Percentiles rank a stretch among this genome's conserved stretches.
Evolutionary conservation across 2,797 vertebrate species (phyloP).

Genomic region (Chromobotia macracanthus): DNA sequence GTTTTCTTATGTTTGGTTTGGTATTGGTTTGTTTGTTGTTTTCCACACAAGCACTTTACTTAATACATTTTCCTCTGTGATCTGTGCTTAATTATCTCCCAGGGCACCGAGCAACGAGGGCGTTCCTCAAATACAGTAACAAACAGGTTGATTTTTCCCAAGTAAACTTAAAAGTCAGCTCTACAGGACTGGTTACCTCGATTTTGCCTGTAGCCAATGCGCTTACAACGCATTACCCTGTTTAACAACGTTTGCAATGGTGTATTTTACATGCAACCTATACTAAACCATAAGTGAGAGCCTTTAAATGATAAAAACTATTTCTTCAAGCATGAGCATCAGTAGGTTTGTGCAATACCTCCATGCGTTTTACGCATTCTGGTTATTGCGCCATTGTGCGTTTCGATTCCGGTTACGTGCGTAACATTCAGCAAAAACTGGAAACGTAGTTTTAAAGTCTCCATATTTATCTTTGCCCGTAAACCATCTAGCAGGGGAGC

Average conservation of each 20-base stretch:
- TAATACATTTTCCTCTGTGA: slow-evolving; percentile 1
- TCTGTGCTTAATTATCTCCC: slow-evolving; percentile 23
- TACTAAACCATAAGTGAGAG: too few relatives aligned
- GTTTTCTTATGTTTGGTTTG: not conserved
- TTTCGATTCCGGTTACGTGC: too few relatives aligned
- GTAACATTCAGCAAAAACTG: too few relatives aligned
- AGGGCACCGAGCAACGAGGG: not conserved
- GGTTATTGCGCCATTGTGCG: not conserved
- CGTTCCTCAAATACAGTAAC: slow-evolving; percentile 17
- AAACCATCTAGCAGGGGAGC: too few relatives aligned
- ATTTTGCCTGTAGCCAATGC: not conserved
- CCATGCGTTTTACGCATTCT: not conserved
- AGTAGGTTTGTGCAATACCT: not conserved
- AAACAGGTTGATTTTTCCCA: slow-evolving; percentile 2
- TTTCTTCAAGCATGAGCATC: not conserved
- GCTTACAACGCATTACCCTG: not conserved
- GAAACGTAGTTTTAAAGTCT: not conserved
- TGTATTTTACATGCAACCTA: not conserved
- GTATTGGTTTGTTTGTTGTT: slow-evolving; percentile 31
- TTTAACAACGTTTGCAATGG: not conserved
- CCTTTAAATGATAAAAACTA: too few relatives aligned
- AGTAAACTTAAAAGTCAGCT: not conserved
- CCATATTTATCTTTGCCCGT: not conserved
- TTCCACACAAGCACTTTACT: not conserved
- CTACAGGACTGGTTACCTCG: not conserved